Evolutionary conservation across 2,888 invertebrate genomes (phyloP), one percentile per base, ranked within the genome.

Genomic region (Phyllotreta striolata): DNA sequence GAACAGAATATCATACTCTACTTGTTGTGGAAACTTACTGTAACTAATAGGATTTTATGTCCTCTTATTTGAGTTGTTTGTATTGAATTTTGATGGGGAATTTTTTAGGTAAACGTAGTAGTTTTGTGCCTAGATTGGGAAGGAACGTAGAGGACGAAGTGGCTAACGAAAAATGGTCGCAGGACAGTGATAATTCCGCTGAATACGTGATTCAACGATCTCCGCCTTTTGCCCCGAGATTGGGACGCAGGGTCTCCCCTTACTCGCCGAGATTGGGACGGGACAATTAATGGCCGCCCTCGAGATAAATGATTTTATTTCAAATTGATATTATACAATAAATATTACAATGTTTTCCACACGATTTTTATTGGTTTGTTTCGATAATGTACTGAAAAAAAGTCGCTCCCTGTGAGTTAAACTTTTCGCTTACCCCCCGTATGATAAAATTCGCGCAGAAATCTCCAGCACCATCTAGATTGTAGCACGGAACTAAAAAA

Each of bases 41-140:
- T 3, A 1, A 24, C 4, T 24, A 3, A 24, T 4, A 24, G 24
- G 24, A 24, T 24, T 24, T 24, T 24, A 24, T 24, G 4, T 3
- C n/a, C 24, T 24, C 24, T 24, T 24, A 24, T 24, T 4, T 24
- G 24, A 24, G 4, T 24, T 24, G 24, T 24, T 24, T 24, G 4
- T 24, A 24, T 24, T 24, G 24, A 24, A 24, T 24, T 24, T 3
- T 24, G 24, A 4, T 24, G 24, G 24, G 24, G 2, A 24, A 24
- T 57, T 62, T 69, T 67, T 38, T 39, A 61, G 69, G 70, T 7
- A 72, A 71, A 64, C 63, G 72, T 7, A 68, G 68, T 56, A 66
- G 60, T 60, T 84, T 83, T 69, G 83, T 82, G 59, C 84, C 85
- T 65, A 81, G 85, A 70, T 77, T 85, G 64, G 85, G 85, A 47